Percentiles rank a stretch among this genome's conserved stretches.
Evolutionary conservation across 2,113 vertebrate genomes (phyloP).

Genomic region (Tragelaphus imberbis): DNA sequence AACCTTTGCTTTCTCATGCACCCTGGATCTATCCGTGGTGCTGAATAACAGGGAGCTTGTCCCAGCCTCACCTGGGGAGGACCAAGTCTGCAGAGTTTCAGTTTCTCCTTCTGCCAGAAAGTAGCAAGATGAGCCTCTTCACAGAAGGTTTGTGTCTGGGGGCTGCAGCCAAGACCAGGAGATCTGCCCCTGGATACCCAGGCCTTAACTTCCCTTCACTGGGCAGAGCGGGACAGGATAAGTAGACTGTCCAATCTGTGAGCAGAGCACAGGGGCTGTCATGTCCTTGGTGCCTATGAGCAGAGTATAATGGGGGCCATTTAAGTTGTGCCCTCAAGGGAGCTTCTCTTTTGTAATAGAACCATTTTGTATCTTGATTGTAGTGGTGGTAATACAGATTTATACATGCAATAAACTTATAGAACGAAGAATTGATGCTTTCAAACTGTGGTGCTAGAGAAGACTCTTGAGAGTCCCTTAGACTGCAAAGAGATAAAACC

Average conservation of each 20-base stretch:
- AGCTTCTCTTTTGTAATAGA: background rate
- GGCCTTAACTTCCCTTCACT: background rate
- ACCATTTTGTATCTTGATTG: background rate
- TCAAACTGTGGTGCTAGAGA: background rate
- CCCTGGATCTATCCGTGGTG: constrained; percentile 9
- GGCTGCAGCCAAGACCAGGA: background rate
- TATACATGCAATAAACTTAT: background rate
- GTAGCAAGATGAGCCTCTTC: background rate
- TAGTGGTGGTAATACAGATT: background rate
- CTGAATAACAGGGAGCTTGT: background rate
- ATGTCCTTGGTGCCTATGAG: background rate
- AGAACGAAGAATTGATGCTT: background rate
- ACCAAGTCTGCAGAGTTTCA: background rate
- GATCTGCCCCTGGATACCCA: background rate
- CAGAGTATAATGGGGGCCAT: background rate
- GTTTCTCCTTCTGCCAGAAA: background rate
- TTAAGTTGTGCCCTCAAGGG: background rate
- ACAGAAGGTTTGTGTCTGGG: background rate
- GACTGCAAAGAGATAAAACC: background rate
- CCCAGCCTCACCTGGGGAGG: background rate
- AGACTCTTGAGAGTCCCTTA: background rate
- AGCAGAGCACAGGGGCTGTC: background rate
- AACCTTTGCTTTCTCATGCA: accelerated
- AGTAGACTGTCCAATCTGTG: background rate
- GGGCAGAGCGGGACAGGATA: background rate